Evolutionary conservation across 2,113 vertebrate species (phyloP).

Genomic region (Pycnonotus jocosus): DNA sequence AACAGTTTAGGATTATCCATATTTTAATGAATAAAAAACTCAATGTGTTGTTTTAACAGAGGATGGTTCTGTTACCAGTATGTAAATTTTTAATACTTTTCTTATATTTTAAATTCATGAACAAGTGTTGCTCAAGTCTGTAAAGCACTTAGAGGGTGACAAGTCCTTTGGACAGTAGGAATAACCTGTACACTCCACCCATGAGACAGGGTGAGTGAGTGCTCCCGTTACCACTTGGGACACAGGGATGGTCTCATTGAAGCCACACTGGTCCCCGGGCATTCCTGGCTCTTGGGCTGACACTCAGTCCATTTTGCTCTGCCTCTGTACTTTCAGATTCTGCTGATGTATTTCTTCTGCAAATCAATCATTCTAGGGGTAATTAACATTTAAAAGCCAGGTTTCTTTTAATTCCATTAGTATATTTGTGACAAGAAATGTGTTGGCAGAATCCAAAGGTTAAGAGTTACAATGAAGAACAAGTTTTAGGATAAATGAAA

Average conservation of each 20-base stretch:
- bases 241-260: not conserved
- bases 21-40: constrained; percentile 9
- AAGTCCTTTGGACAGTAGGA: not conserved
- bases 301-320: not conserved
- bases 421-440: constrained; percentile 60
- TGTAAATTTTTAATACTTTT: not conserved
- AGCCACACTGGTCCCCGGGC: not conserved
- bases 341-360: constrained; percentile 48
- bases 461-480: constrained; percentile 73
- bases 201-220: not conserved
- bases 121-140: not conserved
- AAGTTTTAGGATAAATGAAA: constrained; percentile 70
- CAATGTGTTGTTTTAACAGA: not conserved
- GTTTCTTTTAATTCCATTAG: constrained; percentile 59
- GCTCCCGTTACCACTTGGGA: not conserved
- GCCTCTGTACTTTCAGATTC: constrained; percentile 8
- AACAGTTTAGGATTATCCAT: not conserved
- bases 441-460: constrained; percentile 66
- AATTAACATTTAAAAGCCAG: constrained; percentile 63
- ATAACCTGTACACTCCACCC: not conserved
- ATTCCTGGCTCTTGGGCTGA: not conserved
- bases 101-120: not conserved
- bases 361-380: constrained; percentile 44
- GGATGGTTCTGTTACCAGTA: not conserved
- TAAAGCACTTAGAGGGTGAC: not conserved